phyloP scores from a whole-genome alignment of 2,888 invertebrate genomes.

The Athetis lepigone region DNA sequence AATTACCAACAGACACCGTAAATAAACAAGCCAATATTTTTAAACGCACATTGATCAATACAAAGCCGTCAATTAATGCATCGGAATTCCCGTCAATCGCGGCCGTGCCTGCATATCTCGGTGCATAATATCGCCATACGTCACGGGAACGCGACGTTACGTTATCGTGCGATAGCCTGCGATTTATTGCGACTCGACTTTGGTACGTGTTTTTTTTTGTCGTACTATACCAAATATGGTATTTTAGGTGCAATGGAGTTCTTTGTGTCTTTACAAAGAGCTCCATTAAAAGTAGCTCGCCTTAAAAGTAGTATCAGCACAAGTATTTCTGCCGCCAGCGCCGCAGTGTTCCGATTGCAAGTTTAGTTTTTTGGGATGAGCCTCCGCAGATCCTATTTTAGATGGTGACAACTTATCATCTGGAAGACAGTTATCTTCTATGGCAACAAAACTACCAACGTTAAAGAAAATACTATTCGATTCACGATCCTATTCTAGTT shows the following conservation, averaged over 20 bases:
- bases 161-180: slow-evolving; percentile 68
- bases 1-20: background rate
- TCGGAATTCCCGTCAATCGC: slow-evolving; percentile 56
- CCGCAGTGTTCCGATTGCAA: no score
- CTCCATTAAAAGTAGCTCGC: no score
- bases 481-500: background rate
- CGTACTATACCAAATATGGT: no score
- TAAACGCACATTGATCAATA: slow-evolving; percentile 27
- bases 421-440: no score
- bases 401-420: no score
- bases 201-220: slow-evolving; percentile 41
- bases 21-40: slow-evolving; percentile 30
- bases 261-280: no score
- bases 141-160: slow-evolving; percentile 63
- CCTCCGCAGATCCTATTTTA: no score
- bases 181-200: slow-evolving; percentile 69
- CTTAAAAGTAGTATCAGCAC: no score
- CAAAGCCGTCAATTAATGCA: slow-evolving; percentile 54
- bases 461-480: background rate
- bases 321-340: no score
- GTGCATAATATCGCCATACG: slow-evolving; percentile 70
- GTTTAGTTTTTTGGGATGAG: no score
- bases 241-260: no score
- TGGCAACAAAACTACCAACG: background rate
- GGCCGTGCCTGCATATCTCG: slow-evolving; percentile 45